Evolutionary conservation across 1,140 invertebrate species (phyloP).

Genomic region (Physella acuta): DNA sequence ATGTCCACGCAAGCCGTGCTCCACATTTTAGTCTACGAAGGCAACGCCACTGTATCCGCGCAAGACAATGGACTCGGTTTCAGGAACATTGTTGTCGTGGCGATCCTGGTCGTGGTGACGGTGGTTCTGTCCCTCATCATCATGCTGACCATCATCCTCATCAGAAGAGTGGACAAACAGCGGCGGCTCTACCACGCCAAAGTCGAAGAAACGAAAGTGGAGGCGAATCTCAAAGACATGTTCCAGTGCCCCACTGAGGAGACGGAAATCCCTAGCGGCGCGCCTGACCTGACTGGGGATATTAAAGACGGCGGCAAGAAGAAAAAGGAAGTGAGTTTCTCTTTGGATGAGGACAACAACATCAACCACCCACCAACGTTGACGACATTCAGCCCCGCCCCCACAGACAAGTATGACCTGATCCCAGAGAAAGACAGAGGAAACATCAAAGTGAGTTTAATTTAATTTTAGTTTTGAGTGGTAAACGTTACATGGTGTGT

Average conservation of each 20-base stretch:
- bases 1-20: constrained; percentile 44
- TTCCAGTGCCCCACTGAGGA: not conserved
- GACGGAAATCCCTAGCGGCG: not conserved
- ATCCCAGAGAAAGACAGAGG: constrained; percentile 16
- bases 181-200: constrained; percentile 33
- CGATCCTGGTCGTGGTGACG: constrained; percentile 41
- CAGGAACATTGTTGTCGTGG: constrained; percentile 40
- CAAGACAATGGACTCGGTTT: constrained; percentile 21
- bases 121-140: constrained; percentile 36
- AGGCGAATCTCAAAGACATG: constrained; percentile 11
- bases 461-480: no score
- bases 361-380: constrained; percentile 8
- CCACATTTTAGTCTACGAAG: constrained; percentile 32
- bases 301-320: constrained; percentile 29
- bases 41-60: constrained; percentile 25
- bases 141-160: constrained; percentile 37
- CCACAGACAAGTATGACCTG: constrained; percentile 18
- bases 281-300: not conserved
- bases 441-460: constrained; percentile 20
- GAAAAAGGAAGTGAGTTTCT: constrained; percentile 50
- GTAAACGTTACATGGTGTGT: not conserved
- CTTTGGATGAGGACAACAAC: constrained; percentile 40
- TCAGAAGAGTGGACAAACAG: constrained; percentile 37
- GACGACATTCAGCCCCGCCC: constrained; percentile 5
- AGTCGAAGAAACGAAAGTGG: constrained; percentile 29